Evolutionary conservation across 1,140 invertebrate species (phyloP).

Genomic region (Aphaenogaster rudis): DNA sequence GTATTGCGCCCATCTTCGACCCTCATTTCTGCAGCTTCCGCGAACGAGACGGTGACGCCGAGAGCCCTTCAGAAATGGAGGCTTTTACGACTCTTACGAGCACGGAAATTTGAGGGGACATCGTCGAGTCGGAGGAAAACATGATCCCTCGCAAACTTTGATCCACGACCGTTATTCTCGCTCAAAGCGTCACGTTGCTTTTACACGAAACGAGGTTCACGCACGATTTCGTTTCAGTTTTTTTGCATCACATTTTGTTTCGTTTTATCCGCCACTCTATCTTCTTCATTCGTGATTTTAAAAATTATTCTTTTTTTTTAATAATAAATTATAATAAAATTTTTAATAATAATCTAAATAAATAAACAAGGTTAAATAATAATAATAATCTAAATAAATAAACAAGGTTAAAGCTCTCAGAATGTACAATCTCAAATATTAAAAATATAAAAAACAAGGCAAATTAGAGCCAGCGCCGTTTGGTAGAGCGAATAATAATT

Average conservation of each 20-base stretch:
- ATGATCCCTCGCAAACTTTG: conserved; percentile 30
- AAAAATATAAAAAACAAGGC: no score
- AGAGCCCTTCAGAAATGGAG: conserved; percentile 29
- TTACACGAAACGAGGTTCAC: background rate
- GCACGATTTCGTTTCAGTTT: background rate
- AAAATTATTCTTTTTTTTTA: background rate
- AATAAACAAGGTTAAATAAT: no score
- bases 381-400: no score
- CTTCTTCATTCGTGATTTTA: background rate
- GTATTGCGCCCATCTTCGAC: background rate
- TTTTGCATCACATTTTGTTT: background rate
- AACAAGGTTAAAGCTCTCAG: no score
- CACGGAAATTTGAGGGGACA: conserved; percentile 12
- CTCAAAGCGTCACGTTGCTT: background rate
- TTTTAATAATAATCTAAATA: no score
- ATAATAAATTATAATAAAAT: background rate
- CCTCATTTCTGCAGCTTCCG: conserved; percentile 16
- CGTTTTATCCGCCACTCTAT: background rate
- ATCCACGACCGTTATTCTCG: conserved; percentile 11
- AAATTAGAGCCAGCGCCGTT: no score
- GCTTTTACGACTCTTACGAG: conserved; percentile 43
- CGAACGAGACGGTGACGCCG: background rate
- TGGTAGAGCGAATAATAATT: no score
- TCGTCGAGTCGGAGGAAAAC: conserved; percentile 4
- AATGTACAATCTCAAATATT: no score